phyloP scores from a whole-genome alignment of 2,113 vertebrate species.

The Morone saxatilis region DNA sequence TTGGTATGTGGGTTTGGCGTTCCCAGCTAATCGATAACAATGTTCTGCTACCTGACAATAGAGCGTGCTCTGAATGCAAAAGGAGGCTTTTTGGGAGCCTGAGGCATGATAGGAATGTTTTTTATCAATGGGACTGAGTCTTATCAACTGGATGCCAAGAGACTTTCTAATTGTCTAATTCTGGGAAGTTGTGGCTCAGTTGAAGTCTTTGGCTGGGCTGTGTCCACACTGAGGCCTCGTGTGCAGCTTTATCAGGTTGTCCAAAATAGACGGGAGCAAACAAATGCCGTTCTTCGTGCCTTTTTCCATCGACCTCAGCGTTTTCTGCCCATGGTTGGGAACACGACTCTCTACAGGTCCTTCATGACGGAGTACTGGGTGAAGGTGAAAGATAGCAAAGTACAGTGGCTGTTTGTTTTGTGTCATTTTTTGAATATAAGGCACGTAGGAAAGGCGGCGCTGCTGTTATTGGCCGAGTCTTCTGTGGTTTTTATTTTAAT shows the following conservation, averaged over 20 bases:
- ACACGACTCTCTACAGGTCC: background rate
- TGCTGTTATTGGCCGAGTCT: background rate
- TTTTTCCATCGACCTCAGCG: conserved; percentile 35
- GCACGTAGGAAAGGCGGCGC: background rate
- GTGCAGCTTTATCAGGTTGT: conserved; percentile 41
- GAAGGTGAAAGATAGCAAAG: conserved; percentile 20
- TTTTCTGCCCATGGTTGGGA: conserved; percentile 30
- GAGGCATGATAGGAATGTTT: conserved; percentile 64
- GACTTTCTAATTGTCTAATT: background rate
- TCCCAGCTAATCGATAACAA: conserved; percentile 75
- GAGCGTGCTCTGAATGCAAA: conserved; percentile 33
- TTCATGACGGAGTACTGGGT: background rate
- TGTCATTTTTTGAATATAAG: background rate
- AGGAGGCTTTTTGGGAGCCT: background rate
- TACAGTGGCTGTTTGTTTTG: background rate
- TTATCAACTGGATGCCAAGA: conserved; percentile 2
- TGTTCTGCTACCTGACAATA: conserved; percentile 67
- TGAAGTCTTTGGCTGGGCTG: background rate
- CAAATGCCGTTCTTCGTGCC: background rate
- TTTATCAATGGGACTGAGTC: conserved; percentile 5
- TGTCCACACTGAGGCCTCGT: background rate
- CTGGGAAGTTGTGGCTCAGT: background rate
- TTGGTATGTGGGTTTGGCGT: conserved; percentile 65
- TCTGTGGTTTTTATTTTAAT: background rate
- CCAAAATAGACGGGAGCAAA: conserved; percentile 2